Percentiles rank a stretch among this genome's conserved stretches.
Conservation (phyloP, 2,888 invertebrate genomes). For the Celastrina argiolus region DNA sequence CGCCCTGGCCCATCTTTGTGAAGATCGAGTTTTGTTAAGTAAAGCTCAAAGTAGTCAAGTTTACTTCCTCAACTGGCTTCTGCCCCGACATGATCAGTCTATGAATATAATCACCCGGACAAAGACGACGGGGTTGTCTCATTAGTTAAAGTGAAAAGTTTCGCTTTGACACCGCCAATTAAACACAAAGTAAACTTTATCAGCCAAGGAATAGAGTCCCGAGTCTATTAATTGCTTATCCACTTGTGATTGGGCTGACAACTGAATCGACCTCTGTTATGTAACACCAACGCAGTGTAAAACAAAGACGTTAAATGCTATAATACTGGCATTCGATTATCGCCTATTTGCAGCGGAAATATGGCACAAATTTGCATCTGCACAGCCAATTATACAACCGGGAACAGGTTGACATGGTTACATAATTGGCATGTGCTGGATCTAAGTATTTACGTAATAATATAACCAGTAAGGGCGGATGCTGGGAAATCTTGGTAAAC, state of each 20-base stretch:
- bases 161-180: conserved; percentile 48
- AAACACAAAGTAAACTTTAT: conserved; percentile 21
- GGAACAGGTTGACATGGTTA: conserved; percentile 22
- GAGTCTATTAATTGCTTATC: conserved; percentile 13
- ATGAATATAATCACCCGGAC: conserved; percentile 63
- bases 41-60: conserved; percentile 26
- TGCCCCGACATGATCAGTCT: conserved; percentile 48
- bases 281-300: conserved; percentile 23
- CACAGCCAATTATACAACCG: conserved; percentile 19
- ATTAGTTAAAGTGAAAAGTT: conserved; percentile 55
- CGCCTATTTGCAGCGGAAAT: conserved; percentile 12
- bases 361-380: conserved; percentile 18
- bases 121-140: conserved; percentile 42
- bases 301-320: conserved; percentile 23
- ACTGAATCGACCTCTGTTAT: conserved; percentile 23
- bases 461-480: conserved; percentile 19
- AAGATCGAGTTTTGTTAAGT: conserved; percentile 24
- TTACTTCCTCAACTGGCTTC: conserved; percentile 32
- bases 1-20: conserved; percentile 21
- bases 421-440: conserved; percentile 19
- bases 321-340: conserved; percentile 20
- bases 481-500: not conserved
- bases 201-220: conserved; percentile 19
- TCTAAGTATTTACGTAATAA: conserved; percentile 12
- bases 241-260: conserved; percentile 19